phyloP scores from a whole-genome alignment of 2,888 invertebrate species.

The Ectemnius lituratus region DNA sequence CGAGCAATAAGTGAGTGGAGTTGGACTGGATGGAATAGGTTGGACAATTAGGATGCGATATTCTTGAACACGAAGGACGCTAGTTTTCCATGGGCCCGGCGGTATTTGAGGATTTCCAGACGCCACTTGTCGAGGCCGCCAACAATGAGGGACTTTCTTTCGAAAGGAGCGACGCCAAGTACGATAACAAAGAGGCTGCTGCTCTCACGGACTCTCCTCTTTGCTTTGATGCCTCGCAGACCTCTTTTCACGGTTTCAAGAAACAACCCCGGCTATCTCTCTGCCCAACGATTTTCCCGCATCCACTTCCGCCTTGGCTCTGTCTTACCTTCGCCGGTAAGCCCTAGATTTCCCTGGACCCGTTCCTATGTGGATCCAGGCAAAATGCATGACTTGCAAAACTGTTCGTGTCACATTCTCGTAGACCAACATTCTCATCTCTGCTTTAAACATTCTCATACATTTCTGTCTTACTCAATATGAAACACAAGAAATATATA shows the following conservation, averaged over 20 bases:
- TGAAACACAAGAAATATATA: no score
- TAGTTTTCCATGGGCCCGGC: constrained; percentile 32
- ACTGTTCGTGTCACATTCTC: no score
- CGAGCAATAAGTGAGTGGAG: constrained; percentile 4
- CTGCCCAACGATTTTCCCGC: constrained; percentile 21
- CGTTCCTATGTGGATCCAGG: no score
- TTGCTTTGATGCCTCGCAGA: constrained; percentile 36
- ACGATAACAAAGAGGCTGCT: constrained; percentile 40
- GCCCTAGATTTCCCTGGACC: no score
- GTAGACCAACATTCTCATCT: no score
- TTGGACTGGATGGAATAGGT: not conserved
- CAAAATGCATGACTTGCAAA: no score
- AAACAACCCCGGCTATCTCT: constrained; percentile 16
- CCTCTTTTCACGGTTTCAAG: constrained; percentile 19
- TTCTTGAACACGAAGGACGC: constrained; percentile 40
- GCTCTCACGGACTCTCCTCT: constrained; percentile 38
- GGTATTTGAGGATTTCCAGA: constrained; percentile 55
- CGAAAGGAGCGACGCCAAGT: constrained; percentile 32
- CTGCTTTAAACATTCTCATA: no score
- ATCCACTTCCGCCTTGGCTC: constrained; percentile 9
- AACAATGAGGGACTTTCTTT: constrained; percentile 51
- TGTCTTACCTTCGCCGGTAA: not conserved
- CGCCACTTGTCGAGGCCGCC: constrained; percentile 40
- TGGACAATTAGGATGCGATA: constrained; percentile 36
- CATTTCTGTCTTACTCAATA: no score